These are phyloP conservation scores for Chelon auratus DNA, from an alignment of 2,797 vertebrate species.

Conservation along the genomic window DNA sequence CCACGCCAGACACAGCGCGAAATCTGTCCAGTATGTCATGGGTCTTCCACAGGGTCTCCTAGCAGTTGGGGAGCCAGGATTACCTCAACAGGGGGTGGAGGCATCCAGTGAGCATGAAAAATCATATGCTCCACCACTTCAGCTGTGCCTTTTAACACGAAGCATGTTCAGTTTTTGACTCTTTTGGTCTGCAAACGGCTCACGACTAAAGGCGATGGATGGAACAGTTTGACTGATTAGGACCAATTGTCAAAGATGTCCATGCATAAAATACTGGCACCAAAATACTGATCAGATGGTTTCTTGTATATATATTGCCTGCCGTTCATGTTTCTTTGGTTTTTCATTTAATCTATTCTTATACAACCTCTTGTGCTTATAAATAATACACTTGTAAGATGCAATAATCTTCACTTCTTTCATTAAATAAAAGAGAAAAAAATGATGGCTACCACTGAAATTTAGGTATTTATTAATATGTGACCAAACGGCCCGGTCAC, in stretches of 20 bases:
- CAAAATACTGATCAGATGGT: too few species aligned
- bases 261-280: too few species aligned
- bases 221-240: neutral
- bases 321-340: too few species aligned
- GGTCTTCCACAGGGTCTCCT: neutral
- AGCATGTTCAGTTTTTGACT: too few species aligned
- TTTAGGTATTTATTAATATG: too few species aligned
- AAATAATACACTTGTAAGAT: neutral
- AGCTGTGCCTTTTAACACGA: neutral
- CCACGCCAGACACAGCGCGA: neutral
- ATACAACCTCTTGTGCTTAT: neutral
- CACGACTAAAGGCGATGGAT: neutral
- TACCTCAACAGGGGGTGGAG: neutral
- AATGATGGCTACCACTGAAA: too few species aligned
- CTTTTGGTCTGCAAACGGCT: neutral
- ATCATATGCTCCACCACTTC: too few species aligned
- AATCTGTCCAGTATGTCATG: neutral
- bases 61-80: constrained; percentile 1
- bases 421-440: neutral
- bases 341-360: too few species aligned
- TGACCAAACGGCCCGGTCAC: too few species aligned
- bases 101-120: neutral
- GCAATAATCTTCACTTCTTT: neutral
- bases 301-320: neutral
- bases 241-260: too few species aligned